Percentiles rank a stretch among this genome's conserved stretches.
Evolutionary conservation across 2,797 vertebrate genomes (phyloP).

Genomic region (Tragopan temminckii): DNA sequence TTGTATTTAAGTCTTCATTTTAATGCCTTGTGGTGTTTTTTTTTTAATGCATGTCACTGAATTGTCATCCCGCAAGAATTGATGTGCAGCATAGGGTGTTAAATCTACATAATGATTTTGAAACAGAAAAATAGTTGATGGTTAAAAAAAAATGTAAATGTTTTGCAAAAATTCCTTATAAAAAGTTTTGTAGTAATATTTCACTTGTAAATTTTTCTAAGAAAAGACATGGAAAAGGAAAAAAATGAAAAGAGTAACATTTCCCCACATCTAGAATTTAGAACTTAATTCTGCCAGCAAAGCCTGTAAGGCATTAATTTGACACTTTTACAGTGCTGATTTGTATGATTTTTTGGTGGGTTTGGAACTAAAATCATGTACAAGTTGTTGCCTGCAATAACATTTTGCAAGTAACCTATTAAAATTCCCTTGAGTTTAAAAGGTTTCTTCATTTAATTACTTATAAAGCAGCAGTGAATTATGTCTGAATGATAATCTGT

Average conservation of each 20-base stretch:
- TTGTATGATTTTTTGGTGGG: slow-evolving; percentile 98
- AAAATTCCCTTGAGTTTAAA: slow-evolving; percentile 88
- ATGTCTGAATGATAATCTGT: slow-evolving; percentile 72
- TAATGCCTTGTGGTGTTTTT: slow-evolving; percentile 88
- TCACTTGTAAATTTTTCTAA: slow-evolving; percentile 99
- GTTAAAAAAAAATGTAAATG: slow-evolving; percentile 84
- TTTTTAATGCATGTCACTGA: slow-evolving; percentile 88
- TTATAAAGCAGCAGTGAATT: slow-evolving; percentile 80
- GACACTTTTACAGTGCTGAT: slow-evolving; percentile 98
- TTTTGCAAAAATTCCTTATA: slow-evolving; percentile 88
- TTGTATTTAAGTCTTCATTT: slow-evolving; percentile 89
- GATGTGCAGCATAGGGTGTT: slow-evolving; percentile 88
- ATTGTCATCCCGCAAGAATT: slow-evolving; percentile 85
- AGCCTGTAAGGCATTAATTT: slow-evolving; percentile 95
- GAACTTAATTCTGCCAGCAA: slow-evolving; percentile 95
- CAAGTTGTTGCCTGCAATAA: slow-evolving; percentile 96
- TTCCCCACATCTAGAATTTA: slow-evolving; percentile 94
- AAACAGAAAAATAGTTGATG: slow-evolving; percentile 86
- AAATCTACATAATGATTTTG: slow-evolving; percentile 86
- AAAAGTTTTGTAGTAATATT: slow-evolving; percentile 97
- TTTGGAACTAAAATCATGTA: slow-evolving; percentile 90
- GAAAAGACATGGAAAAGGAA: slow-evolving; percentile 84
- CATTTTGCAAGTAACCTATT: slow-evolving; percentile 96
- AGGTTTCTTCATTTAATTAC: slow-evolving; percentile 83
- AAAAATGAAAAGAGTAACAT: slow-evolving; percentile 86